phyloP scores from a whole-genome alignment of 1,140 invertebrate genomes.

The Dysdera silvatica region DNA sequence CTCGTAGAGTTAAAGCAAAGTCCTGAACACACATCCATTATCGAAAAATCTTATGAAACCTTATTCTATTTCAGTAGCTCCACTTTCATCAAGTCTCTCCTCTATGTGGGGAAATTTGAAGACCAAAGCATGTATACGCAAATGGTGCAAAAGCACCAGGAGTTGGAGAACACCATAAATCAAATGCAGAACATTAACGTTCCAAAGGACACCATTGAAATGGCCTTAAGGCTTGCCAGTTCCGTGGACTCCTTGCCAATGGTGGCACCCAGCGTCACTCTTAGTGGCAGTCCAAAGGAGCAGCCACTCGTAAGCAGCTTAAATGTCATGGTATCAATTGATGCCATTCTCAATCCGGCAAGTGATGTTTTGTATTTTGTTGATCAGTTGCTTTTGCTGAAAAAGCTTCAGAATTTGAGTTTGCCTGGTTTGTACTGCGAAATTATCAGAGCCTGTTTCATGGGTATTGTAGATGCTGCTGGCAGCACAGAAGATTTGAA shows the following conservation, averaged over 20 bases:
- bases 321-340: conserved; percentile 32
- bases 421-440: conserved; percentile 65
- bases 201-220: conserved; percentile 32
- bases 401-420: conserved; percentile 52
- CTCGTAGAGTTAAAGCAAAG: conserved; percentile 34
- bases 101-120: conserved; percentile 46
- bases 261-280: conserved; percentile 2
- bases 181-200: conserved; percentile 25
- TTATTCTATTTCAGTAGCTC: conserved; percentile 41
- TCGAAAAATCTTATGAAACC: conserved; percentile 42
- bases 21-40: conserved; percentile 40
- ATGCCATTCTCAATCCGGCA: conserved; percentile 68
- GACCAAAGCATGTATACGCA: conserved; percentile 39
- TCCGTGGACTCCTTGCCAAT: conserved; percentile 24
- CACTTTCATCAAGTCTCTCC: conserved; percentile 41
- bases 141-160: conserved; percentile 31
- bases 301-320: conserved; percentile 20
- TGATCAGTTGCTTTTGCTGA: conserved; percentile 69
- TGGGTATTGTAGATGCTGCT: conserved; percentile 65
- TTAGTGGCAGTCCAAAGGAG: background rate
- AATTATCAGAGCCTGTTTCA: conserved; percentile 75
- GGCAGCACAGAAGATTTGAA: conserved; percentile 68
- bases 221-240: conserved; percentile 25
- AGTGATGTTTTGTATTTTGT: conserved; percentile 69
- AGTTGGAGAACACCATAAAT: conserved; percentile 30